A percentile compares a stretch with the other conserved stretches of the same genome.
These are phyloP conservation scores for Cryptomyrus ogoouensis DNA, from an alignment of 2,113 vertebrate species.

Conservation along the genomic window DNA sequence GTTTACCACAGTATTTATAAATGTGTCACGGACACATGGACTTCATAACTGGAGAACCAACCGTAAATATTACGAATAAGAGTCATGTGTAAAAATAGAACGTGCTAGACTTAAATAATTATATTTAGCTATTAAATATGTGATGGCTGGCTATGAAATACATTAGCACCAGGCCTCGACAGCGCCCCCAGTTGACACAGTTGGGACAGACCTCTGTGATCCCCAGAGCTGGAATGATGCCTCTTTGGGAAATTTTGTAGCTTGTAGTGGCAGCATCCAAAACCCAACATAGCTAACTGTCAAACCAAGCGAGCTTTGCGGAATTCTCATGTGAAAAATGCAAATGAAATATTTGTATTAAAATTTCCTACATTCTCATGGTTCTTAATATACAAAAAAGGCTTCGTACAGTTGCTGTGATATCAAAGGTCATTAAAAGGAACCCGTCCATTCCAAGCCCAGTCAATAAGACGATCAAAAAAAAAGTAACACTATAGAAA, in stretches of 20 bases:
- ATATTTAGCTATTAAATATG: background rate
- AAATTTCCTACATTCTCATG: background rate
- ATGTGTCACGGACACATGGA: background rate
- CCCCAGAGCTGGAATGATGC: background rate
- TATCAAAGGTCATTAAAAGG: background rate
- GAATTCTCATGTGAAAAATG: background rate
- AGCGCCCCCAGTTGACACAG: background rate
- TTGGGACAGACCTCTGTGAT: background rate
- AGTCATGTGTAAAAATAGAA: background rate
- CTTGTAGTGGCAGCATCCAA: background rate
- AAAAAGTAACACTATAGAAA: background rate
- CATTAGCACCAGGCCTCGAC: background rate
- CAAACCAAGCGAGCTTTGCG: background rate
- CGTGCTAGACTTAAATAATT: background rate
- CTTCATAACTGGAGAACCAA: background rate
- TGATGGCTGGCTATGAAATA: background rate
- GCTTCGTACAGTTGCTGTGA: background rate
- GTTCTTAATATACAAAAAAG: background rate
- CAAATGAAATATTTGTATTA: background rate
- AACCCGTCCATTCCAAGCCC: background rate
- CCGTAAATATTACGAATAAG: background rate
- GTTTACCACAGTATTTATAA: background rate
- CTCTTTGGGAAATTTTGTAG: background rate
- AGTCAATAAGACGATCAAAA: background rate
- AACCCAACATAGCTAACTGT: background rate